A percentile compares a stretch with the other conserved stretches of the same genome.
These are phyloP conservation scores for Mirounga angustirostris DNA, from an alignment of 2,113 vertebrate species.

Conservation along the genomic window DNA sequence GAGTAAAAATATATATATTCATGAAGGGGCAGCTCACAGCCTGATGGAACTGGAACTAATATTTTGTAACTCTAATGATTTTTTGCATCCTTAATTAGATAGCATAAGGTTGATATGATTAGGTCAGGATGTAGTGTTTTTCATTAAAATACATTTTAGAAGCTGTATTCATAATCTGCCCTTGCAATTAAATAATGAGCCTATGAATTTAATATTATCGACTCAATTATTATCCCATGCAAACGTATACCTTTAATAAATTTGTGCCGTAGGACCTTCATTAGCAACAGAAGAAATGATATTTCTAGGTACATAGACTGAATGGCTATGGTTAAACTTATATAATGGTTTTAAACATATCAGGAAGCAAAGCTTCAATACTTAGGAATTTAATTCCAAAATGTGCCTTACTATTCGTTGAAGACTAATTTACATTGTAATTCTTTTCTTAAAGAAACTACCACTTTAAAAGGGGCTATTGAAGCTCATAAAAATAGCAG, in stretches of 20 bases:
- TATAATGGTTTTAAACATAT: constrained; percentile 70
- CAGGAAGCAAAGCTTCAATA: constrained; percentile 51
- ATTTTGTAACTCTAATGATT: constrained; percentile 99
- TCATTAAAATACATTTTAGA: constrained; percentile 99
- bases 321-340: constrained; percentile 80
- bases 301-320: constrained; percentile 88
- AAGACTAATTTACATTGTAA: constrained; percentile 75
- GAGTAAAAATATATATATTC: constrained; percentile 94
- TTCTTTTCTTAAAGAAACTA: constrained; percentile 81
- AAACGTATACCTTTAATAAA: constrained; percentile 98
- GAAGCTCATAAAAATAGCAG: constrained; percentile 50
- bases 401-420: constrained; percentile 74
- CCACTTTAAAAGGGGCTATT: constrained; percentile 54
- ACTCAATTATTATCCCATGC: constrained; percentile 97
- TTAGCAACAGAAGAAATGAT: constrained; percentile 91
- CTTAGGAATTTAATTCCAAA: constrained; percentile 69
- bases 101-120: constrained; percentile 99
- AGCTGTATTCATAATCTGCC: constrained; percentile 98
- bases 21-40: constrained; percentile 94
- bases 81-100: constrained; percentile 99
- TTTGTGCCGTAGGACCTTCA: constrained; percentile 96
- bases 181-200: constrained; percentile 99
- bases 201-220: constrained; percentile 96
- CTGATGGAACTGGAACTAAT: constrained; percentile 98
- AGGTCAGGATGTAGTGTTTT: constrained; percentile 99